Evolutionary conservation across 2,797 vertebrate genomes (phyloP).

Genomic region (Gallinago nigripennis): DNA sequence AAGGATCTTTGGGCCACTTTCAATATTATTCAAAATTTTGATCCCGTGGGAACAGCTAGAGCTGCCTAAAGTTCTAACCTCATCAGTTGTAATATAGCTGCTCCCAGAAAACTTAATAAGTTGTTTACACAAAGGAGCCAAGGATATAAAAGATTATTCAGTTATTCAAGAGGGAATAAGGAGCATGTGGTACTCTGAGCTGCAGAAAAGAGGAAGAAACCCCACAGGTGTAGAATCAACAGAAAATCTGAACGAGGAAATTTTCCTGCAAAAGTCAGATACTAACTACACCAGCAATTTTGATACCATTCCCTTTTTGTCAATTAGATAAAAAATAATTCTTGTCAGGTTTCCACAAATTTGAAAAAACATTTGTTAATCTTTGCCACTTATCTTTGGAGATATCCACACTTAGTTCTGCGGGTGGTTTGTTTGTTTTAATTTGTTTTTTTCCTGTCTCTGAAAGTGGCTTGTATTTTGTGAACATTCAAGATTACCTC

Average conservation of each 20-base stretch:
- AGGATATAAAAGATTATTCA: constrained; percentile 64
- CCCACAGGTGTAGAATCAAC: background rate
- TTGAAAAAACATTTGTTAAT: background rate
- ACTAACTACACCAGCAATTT: background rate
- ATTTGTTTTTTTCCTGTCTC: background rate
- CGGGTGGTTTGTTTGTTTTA: background rate
- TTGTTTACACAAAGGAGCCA: constrained; percentile 36
- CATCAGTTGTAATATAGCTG: background rate
- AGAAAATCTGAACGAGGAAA: constrained; percentile 1
- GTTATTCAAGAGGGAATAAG: constrained; percentile 37
- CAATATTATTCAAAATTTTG: background rate
- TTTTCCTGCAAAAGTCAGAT: background rate
- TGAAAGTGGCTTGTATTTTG: background rate
- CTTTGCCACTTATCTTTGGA: background rate
- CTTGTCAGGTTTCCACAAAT: background rate
- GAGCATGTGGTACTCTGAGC: constrained; percentile 4
- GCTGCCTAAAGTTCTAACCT: constrained; percentile 5
- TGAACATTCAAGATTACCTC: background rate
- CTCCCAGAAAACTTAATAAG: constrained; percentile 54
- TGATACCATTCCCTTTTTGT: background rate
- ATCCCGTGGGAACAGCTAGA: background rate
- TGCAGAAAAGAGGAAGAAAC: constrained; percentile 44
- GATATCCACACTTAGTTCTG: background rate
- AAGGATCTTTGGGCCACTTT: background rate
- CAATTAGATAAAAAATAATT: background rate